Conservation (phyloP, 2,113 vertebrate genomes). For the Xiphophorus maculatus region DNA sequence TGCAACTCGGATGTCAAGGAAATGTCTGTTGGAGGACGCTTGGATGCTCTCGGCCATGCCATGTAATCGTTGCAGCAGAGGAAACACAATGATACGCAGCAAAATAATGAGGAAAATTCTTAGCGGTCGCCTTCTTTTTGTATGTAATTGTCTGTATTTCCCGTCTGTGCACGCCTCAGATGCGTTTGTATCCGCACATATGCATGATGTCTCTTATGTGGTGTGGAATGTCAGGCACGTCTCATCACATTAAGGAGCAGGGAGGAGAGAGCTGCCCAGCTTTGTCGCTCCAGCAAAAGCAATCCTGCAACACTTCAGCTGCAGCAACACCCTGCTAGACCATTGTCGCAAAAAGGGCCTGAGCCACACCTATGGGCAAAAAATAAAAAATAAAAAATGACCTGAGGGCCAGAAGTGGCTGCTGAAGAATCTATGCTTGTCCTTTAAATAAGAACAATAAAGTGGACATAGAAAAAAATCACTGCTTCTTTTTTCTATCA, state of each 20-base stretch:
- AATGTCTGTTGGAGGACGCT: conserved; percentile 29
- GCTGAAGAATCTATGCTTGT: conserved; percentile 2
- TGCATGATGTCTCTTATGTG: conserved; percentile 79
- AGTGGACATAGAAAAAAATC: too few relatives aligned
- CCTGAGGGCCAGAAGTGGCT: conserved; percentile 70
- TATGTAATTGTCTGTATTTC: conserved; percentile 2
- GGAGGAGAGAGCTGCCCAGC: conserved; percentile 81
- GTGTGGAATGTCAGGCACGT: conserved; percentile 85
- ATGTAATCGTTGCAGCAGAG: conserved; percentile 26
- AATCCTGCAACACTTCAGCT: conserved; percentile 72
- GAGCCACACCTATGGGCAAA: conserved; percentile 34
- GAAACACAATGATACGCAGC: conserved; percentile 41
- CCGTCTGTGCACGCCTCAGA: conserved; percentile 17
- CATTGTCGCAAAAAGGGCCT: conserved; percentile 85
- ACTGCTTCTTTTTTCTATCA: too few relatives aligned
- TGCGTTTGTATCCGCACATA: conserved; percentile 19
- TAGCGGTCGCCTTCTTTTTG: conserved; percentile 13
- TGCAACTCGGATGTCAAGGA: conserved; percentile 42
- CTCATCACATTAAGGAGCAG: conserved; percentile 84
- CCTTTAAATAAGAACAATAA: too few relatives aligned
- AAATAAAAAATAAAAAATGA: conserved; percentile 54
- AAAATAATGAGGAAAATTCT: conserved; percentile 42
- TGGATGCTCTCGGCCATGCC: conserved; percentile 43
- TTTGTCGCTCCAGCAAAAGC: conserved; percentile 82
- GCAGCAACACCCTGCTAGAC: conserved; percentile 66